These are phyloP conservation scores for Phyllotreta cruciferae DNA, from an alignment of 2,888 invertebrate species.

Conservation along the genomic window DNA sequence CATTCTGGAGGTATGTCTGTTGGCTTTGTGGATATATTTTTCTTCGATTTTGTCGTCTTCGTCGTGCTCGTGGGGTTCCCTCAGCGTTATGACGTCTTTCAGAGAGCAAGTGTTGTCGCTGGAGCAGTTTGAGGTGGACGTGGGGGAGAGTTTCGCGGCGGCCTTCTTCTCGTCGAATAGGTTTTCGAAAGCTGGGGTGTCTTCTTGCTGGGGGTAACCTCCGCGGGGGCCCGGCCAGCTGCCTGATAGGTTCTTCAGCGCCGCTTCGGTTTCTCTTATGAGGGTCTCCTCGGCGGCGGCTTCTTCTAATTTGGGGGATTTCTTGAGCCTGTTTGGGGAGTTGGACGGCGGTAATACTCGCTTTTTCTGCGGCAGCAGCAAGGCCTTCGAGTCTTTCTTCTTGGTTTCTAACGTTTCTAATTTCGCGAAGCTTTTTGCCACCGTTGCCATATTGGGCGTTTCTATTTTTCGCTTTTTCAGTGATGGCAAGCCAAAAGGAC, in stretches of 20 bases:
- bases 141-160: slow-evolving; percentile 69
- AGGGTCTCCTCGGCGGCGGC: slow-evolving; percentile 77
- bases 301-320: slow-evolving; percentile 61
- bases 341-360: slow-evolving; percentile 60
- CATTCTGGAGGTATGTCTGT: slow-evolving; percentile 33
- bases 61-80: slow-evolving; percentile 56
- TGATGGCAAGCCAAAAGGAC: slow-evolving; percentile 61
- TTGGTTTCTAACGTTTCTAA: slow-evolving; percentile 48
- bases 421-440: slow-evolving; percentile 51
- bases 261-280: slow-evolving; percentile 87
- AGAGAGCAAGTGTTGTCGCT: slow-evolving; percentile 70
- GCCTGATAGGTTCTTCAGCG: slow-evolving; percentile 84
- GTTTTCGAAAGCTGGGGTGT: slow-evolving; percentile 83
- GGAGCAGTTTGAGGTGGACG: slow-evolving; percentile 67
- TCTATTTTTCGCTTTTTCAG: slow-evolving; percentile 76
- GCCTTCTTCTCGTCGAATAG: slow-evolving; percentile 83
- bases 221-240: slow-evolving; percentile 80
- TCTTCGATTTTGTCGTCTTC: slow-evolving; percentile 48
- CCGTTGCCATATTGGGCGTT: slow-evolving; percentile 53
- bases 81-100: slow-evolving; percentile 69
- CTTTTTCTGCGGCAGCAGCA: slow-evolving; percentile 68
- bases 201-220: slow-evolving; percentile 74
- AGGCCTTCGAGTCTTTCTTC: slow-evolving; percentile 54
- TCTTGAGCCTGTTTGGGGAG: slow-evolving; percentile 55
- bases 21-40: slow-evolving; percentile 40